Conservation (phyloP, 1,140 invertebrate species). For the Papilio xuthus region DNA sequence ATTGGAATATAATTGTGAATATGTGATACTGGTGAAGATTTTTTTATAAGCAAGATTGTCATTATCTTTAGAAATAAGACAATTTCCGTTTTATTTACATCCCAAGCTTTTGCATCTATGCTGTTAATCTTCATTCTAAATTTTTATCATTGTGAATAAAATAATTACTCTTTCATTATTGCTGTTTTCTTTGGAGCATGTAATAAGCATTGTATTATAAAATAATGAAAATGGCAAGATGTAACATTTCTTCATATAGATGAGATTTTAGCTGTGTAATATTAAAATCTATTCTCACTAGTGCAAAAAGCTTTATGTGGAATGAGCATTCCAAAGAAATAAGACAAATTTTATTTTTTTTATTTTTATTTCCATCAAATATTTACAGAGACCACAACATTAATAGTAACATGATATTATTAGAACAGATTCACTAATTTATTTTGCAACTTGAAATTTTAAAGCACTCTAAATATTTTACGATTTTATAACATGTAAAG, state of each 20-base stretch:
- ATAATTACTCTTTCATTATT: neutral
- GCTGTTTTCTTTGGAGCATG: neutral
- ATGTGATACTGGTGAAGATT: neutral
- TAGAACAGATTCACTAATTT: neutral
- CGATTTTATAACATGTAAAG: neutral
- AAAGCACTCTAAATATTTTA: neutral
- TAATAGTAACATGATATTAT: constrained; percentile 50
- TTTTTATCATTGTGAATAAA: neutral
- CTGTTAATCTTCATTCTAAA: neutral
- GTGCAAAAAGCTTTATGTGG: too few relatives aligned
- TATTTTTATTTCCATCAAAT: constrained; percentile 51
- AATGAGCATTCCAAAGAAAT: neutral
- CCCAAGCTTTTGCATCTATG: neutral
- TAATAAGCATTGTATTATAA: neutral
- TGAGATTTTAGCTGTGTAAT: too few relatives aligned
- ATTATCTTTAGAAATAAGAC: neutral
- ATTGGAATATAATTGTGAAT: too few relatives aligned
- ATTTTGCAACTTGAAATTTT: neutral
- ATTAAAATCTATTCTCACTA: too few relatives aligned
- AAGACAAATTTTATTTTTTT: neutral
- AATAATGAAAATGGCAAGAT: neutral
- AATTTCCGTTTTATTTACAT: neutral
- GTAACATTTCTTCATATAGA: neutral
- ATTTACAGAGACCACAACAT: constrained; percentile 62
- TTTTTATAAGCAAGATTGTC: neutral